phyloP scores from a whole-genome alignment of 2,113 vertebrate genomes.

The Aegithalos caudatus region DNA sequence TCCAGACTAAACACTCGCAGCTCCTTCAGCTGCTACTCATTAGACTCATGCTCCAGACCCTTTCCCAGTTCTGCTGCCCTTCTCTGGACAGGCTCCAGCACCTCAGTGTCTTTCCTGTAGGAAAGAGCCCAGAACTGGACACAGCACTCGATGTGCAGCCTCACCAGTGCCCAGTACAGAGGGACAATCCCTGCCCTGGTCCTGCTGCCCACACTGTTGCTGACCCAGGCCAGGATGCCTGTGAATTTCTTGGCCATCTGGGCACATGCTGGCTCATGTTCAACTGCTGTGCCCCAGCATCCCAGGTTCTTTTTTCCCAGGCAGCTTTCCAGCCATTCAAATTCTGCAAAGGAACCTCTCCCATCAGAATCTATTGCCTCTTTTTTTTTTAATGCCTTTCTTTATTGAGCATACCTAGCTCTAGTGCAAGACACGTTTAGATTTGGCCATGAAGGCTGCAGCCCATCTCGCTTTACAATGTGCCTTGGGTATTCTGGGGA shows the following conservation, averaged over 20 bases:
- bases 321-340: not conserved
- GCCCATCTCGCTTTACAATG: not conserved
- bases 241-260: not conserved
- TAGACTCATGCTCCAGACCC: not conserved
- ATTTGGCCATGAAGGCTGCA: not conserved
- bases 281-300: not conserved
- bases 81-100: not conserved
- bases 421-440: not conserved
- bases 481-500: not conserved
- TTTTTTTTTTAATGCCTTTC: not conserved
- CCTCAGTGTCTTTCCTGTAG: not conserved
- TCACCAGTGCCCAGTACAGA: accelerated
- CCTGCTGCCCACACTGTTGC: not conserved
- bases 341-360: not conserved
- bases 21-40: not conserved
- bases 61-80: accelerated
- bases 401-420: not conserved
- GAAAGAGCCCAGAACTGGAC: not conserved
- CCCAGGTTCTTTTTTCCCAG: not conserved
- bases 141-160: accelerated
- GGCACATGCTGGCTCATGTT: not conserved
- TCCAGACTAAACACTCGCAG: not conserved
- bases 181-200: accelerated
- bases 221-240: not conserved
- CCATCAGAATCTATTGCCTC: not conserved